Percentiles rank a stretch among this genome's conserved stretches.
These are phyloP conservation scores for Zelostemma sp. DNA, from an alignment of 1,140 invertebrate genomes.

Conservation along the genomic window DNA sequence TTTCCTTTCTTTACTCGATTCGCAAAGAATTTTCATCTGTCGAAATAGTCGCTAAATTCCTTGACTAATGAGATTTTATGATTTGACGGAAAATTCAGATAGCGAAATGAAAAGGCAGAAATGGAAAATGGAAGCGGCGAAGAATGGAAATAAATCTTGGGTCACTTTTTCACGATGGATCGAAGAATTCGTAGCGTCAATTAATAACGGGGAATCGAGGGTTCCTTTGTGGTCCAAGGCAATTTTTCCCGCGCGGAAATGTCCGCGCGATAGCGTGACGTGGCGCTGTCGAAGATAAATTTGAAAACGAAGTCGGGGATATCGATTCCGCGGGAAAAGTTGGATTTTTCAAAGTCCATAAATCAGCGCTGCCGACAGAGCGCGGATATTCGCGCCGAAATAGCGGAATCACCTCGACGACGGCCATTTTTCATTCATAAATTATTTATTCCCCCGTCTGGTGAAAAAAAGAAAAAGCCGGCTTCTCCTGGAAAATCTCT, in stretches of 20 bases:
- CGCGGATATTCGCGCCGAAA: conserved; percentile 39
- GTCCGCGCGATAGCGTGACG: not conserved
- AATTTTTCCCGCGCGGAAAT: conserved; percentile 4
- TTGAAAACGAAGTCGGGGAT: not conserved
- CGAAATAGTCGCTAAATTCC: not conserved
- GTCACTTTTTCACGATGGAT: not conserved
- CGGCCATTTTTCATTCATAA: conserved; percentile 52
- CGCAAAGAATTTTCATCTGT: too few species aligned
- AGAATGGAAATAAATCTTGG: conserved; percentile 5
- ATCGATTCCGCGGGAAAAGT: conserved; percentile 10
- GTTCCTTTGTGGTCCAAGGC: not conserved
- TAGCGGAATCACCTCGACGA: conserved; percentile 31
- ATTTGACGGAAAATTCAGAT: not conserved
- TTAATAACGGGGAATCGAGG: conserved; percentile 1
- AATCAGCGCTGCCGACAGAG: conserved; percentile 30
- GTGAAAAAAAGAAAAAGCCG: conserved; percentile 8
- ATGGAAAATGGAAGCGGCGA: not conserved
- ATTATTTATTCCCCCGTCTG: conserved; percentile 46
- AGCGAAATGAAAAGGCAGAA: not conserved
- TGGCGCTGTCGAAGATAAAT: conserved; percentile 6
- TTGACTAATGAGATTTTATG: not conserved
- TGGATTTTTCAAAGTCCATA: conserved; percentile 36
- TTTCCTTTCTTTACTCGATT: not conserved
- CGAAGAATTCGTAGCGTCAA: conserved; percentile 1
- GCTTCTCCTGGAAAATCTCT: not conserved